phyloP scores from a whole-genome alignment of 2,888 invertebrate genomes.

The Gerris lacustris region DNA sequence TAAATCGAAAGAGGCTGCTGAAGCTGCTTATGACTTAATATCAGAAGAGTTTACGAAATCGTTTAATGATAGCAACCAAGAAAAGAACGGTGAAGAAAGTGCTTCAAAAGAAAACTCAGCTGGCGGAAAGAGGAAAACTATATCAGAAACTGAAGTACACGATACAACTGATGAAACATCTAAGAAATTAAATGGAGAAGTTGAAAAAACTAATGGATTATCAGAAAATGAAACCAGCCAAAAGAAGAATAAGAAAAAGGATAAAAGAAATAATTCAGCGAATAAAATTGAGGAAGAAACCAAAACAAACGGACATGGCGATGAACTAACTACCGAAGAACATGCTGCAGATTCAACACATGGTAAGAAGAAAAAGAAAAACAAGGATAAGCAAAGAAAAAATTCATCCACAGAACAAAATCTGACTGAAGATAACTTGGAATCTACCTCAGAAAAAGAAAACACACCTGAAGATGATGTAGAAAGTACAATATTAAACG shows the following conservation, averaged over 20 bases:
- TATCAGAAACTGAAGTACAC: conserved; percentile 2
- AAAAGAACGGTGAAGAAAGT: neutral
- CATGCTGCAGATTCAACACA: neutral
- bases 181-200: neutral
- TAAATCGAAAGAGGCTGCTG: neutral
- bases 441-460: neutral
- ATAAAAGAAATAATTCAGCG: neutral
- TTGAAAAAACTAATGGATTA: neutral
- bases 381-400: neutral
- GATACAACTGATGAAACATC: neutral
- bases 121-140: neutral
- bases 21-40: neutral
- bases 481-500: neutral
- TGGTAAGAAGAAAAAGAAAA: neutral
- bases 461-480: neutral
- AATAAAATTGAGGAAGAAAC: neutral
- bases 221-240: neutral
- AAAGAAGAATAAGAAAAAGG: neutral
- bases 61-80: neutral
- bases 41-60: neutral
- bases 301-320: no score
- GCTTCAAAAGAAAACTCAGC: neutral
- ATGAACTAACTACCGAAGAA: neutral
- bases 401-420: neutral
- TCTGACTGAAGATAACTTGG: neutral